These are phyloP conservation scores for Drosophila subquinaria DNA, from an alignment of 2,888 invertebrate genomes.

Conservation along the genomic window DNA sequence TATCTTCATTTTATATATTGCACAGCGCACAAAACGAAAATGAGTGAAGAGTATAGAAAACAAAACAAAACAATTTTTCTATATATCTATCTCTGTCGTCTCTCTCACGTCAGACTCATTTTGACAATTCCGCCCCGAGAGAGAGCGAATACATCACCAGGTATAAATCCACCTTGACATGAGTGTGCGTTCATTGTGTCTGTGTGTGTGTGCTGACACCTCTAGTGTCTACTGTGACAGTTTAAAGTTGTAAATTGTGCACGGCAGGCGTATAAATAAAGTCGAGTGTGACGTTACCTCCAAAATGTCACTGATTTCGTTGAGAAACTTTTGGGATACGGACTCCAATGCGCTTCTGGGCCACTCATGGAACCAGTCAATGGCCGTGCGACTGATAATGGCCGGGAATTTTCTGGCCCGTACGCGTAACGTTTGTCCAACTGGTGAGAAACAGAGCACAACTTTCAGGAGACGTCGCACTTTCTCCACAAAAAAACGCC, in stretches of 20 bases:
- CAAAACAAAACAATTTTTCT: too few species aligned
- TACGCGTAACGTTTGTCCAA: constrained; percentile 94
- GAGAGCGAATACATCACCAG: too few species aligned
- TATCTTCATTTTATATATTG: too few species aligned
- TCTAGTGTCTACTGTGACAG: constrained; percentile 54
- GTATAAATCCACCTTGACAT: too few species aligned
- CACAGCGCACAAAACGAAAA: too few species aligned
- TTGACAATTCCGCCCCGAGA: too few species aligned
- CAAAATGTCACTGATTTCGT: constrained; percentile 91
- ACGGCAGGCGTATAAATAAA: constrained; percentile 44
- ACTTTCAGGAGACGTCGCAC: constrained; percentile 92
- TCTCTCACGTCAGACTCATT: too few species aligned
- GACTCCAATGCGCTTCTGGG: constrained; percentile 95
- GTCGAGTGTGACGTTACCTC: constrained; percentile 86
- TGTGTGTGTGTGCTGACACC: constrained; percentile 18
- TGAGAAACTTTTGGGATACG: constrained; percentile 93
- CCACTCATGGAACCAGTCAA: constrained; percentile 99
- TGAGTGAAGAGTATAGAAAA: too few species aligned
- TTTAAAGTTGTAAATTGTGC: constrained; percentile 61
- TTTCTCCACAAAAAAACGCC: constrained; percentile 97
- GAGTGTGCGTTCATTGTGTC: background rate
- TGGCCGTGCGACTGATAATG: constrained; percentile 95
- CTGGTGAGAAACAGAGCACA: constrained; percentile 98
- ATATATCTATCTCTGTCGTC: too few species aligned
- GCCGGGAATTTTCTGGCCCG: constrained; percentile 97